Evolutionary conservation across 1,140 invertebrate species (phyloP).

Genomic region (Drosophila kohkoa): DNA sequence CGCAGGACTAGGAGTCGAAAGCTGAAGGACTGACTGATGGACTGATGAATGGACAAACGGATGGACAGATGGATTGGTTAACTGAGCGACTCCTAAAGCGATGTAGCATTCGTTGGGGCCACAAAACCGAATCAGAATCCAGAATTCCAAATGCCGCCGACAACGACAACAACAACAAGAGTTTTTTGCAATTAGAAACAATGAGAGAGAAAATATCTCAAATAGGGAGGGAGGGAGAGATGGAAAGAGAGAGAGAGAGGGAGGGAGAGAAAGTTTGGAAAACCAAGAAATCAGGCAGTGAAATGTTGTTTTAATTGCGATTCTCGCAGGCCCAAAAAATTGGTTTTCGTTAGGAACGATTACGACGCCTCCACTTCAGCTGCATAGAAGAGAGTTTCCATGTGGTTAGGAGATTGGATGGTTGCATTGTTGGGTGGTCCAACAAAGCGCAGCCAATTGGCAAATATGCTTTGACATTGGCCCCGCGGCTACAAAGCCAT

Average conservation of each 20-base stretch:
- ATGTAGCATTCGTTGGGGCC: slow-evolving; percentile 11
- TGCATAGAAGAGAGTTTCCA: background rate
- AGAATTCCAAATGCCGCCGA: slow-evolving; percentile 3
- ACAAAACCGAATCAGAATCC: slow-evolving; percentile 25
- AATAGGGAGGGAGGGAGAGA: background rate
- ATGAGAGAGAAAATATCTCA: background rate
- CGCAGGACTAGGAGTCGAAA: background rate
- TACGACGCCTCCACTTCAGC: background rate
- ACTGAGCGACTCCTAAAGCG: background rate
- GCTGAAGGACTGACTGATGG: background rate
- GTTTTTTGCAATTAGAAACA: slow-evolving; percentile 3
- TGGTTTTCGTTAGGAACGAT: background rate
- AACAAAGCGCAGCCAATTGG: slow-evolving; percentile 29
- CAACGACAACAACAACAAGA: slow-evolving; percentile 7
- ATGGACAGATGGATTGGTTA: background rate
- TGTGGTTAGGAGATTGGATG: background rate
- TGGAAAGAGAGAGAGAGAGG: background rate
- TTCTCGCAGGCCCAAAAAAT: slow-evolving; percentile 13
- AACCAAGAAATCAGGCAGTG: slow-evolving; percentile 8
- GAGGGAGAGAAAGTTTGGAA: background rate
- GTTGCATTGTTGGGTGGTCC: background rate
- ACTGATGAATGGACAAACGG: no score
- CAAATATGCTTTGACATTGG: slow-evolving; percentile 44
- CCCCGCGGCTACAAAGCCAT: slow-evolving; percentile 8
- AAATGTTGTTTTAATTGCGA: slow-evolving; percentile 24